Conservation (phyloP, 35 echinoderm and acorn worm species). For the Acanthaster planci region DNA sequence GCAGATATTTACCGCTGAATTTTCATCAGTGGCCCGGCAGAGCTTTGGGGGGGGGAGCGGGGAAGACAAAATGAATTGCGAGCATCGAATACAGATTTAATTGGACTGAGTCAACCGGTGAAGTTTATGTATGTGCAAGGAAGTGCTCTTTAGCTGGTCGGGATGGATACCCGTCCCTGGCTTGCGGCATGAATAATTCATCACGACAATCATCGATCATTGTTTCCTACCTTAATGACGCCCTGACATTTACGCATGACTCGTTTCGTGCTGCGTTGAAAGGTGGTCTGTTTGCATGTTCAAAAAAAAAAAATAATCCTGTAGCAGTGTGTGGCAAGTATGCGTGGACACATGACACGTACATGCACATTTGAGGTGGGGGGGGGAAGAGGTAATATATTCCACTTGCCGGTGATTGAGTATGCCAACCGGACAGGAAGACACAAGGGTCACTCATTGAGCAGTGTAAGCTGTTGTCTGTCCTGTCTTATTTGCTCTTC, state of each 20-base stretch:
- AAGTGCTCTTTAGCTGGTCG: constrained; percentile 3
- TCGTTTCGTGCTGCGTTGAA: no score
- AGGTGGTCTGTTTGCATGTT: no score
- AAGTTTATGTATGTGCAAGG: constrained; percentile 23
- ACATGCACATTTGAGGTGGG: no score
- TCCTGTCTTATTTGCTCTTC: constrained; percentile 1
- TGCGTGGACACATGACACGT: no score
- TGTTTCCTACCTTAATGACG: constrained; percentile 19
- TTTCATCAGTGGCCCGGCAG: not conserved
- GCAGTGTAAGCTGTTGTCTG: not conserved
- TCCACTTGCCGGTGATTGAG: not conserved
- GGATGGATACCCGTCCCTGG: constrained; percentile 16
- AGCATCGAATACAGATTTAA: not conserved
- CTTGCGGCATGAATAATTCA: constrained; percentile 8
- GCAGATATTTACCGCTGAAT: constrained; percentile 15
- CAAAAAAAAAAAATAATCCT: no score
- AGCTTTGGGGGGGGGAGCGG: not conserved
- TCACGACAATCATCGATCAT: constrained; percentile 12
- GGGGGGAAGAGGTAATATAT: no score
- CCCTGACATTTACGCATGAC: constrained; percentile 33
- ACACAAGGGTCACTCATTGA: constrained; percentile 16
- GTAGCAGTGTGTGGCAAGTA: no score
- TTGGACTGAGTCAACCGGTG: constrained; percentile 10
- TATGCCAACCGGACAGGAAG: not conserved
- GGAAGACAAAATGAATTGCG: not conserved